Conservation (phyloP, 1,140 invertebrate genomes). For the Cyphomyrmex costatus region DNA sequence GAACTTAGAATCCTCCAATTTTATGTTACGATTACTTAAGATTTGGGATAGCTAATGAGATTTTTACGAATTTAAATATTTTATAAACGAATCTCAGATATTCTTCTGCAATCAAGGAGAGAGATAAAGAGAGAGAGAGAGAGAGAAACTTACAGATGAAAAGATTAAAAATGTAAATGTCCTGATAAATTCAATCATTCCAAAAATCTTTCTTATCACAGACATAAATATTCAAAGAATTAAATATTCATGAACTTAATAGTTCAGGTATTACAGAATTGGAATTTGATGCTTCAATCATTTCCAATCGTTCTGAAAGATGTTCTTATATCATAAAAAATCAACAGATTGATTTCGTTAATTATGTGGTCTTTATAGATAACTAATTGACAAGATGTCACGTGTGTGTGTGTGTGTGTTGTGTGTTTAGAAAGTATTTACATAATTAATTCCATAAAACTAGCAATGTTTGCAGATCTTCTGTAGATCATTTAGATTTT, state of each 20-base stretch:
- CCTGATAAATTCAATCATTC: slow-evolving; percentile 46
- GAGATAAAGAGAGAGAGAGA: not conserved
- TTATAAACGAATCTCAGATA: not conserved
- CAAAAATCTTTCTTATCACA: slow-evolving; percentile 20
- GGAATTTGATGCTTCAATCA: slow-evolving; percentile 29
- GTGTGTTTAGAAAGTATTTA: not conserved
- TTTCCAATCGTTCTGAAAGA: slow-evolving; percentile 4
- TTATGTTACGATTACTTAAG: not conserved
- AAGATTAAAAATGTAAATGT: slow-evolving; percentile 36
- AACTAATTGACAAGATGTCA: not conserved
- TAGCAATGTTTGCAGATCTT: not conserved
- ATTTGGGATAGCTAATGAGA: not conserved
- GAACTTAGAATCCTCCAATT: not conserved
- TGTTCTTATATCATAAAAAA: not conserved
- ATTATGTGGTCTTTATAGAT: not conserved
- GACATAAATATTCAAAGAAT: slow-evolving; percentile 36
- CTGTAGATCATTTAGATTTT: not conserved
- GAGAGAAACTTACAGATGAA: not conserved
- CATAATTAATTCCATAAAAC: not conserved
- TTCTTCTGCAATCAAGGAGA: not conserved
- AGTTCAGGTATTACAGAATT: slow-evolving; percentile 6
- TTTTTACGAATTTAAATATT: slow-evolving; percentile 5
- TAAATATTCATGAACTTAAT: slow-evolving; percentile 56
- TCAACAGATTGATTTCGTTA: not conserved
- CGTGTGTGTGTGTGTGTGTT: too few relatives aligned